These are phyloP conservation scores for Chaetophractus vellerosus DNA, from an alignment of 2,797 vertebrate genomes.

Conservation along the genomic window DNA sequence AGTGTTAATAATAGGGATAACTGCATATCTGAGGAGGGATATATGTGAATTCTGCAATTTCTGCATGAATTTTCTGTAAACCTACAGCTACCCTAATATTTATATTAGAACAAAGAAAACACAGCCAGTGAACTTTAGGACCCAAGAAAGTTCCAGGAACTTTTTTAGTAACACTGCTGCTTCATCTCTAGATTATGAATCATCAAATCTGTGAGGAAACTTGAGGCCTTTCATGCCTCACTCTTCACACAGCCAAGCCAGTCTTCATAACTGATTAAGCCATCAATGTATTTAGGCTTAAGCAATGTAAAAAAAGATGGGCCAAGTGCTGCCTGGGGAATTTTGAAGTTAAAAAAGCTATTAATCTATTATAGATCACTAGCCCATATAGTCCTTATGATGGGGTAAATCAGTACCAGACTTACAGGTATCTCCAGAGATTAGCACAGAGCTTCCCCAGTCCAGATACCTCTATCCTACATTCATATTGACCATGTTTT, in stretches of 20 bases:
- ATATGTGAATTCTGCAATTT: too few relatives aligned
- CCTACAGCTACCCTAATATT: background rate
- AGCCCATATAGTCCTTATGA: background rate
- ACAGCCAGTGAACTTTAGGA: background rate
- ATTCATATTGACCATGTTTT: background rate
- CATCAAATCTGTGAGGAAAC: background rate
- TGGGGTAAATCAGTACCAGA: background rate
- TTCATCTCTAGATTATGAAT: background rate
- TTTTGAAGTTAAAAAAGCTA: background rate
- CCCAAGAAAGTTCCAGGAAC: background rate
- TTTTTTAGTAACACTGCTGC: background rate
- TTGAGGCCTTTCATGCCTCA: background rate
- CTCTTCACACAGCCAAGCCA: background rate
- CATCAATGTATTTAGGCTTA: background rate
- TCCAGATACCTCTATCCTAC: background rate
- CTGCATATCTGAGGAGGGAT: too few relatives aligned
- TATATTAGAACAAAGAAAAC: background rate
- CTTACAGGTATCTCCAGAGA: background rate
- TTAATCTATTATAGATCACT: background rate
- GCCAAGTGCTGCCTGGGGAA: background rate
- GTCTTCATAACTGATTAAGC: background rate
- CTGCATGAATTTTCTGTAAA: too few relatives aligned
- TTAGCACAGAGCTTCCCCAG: background rate
- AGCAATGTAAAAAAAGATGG: background rate
- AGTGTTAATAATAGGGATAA: too few relatives aligned